phyloP scores from a whole-genome alignment of 2,797 vertebrate genomes.

The Danio kyathit region DNA sequence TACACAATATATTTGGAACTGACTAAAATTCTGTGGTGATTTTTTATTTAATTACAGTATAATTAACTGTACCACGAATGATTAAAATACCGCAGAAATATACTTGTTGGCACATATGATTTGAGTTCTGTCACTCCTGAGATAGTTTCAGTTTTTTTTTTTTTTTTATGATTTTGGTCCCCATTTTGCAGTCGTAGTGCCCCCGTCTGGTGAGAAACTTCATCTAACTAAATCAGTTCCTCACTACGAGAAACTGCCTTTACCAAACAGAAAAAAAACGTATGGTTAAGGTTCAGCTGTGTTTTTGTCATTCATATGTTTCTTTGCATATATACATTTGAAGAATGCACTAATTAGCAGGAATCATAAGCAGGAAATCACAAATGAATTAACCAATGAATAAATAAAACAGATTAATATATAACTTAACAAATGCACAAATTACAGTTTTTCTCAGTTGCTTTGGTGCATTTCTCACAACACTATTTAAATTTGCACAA shows the following conservation, averaged over 20 bases:
- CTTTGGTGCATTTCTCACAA: no score
- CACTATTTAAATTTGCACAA: no score
- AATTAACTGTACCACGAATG: not conserved
- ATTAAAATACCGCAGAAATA: not conserved
- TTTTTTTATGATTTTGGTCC: not conserved
- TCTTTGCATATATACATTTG: not conserved
- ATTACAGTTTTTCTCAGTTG: no score
- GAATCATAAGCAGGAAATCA: no score
- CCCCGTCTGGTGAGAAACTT: slow-evolving; percentile 62
- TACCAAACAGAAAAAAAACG: not conserved
- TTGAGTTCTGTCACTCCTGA: slow-evolving; percentile 18
- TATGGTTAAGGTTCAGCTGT: not conserved
- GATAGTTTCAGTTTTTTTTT: slow-evolving; percentile 30
- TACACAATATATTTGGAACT: no score
- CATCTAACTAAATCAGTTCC: slow-evolving; percentile 13
- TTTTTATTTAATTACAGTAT: not conserved
- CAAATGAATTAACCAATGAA: no score
- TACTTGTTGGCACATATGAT: slow-evolving; percentile 15
- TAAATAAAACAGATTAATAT: no score
- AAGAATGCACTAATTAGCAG: no score
- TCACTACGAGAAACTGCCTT: not conserved
- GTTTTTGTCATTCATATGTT: not conserved
- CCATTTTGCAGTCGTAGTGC: slow-evolving; percentile 62
- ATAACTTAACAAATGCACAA: no score
- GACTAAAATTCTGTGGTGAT: no score